Conservation (phyloP, 2,113 vertebrate species). For the Planiliza haematocheilus region DNA sequence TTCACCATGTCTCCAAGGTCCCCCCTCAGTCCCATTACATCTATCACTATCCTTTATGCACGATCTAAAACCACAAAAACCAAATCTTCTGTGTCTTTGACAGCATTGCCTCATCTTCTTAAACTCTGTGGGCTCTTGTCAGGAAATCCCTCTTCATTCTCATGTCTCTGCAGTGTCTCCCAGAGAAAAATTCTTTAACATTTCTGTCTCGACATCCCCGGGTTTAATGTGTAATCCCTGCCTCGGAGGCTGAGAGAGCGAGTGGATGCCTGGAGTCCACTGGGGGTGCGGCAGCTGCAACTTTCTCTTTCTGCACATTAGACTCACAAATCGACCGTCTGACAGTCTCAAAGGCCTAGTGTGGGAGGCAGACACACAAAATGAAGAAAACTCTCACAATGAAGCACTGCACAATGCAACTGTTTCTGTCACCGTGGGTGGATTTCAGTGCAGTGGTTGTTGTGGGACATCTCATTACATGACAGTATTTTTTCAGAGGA, state of each 20-base stretch:
- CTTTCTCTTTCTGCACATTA: constrained; percentile 67
- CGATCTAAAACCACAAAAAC: constrained; percentile 14
- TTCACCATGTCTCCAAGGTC: not conserved
- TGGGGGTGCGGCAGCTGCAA: constrained; percentile 59
- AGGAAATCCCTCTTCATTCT: constrained; percentile 51
- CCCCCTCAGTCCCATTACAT: constrained; percentile 8
- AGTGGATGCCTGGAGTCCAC: not conserved
- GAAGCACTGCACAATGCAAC: constrained; percentile 33
- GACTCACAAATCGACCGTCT: constrained; percentile 70
- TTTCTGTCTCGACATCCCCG: constrained; percentile 51
- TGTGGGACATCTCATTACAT: not conserved
- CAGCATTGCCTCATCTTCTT: constrained; percentile 22
- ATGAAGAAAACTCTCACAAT: constrained; percentile 53
- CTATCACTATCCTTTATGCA: constrained; percentile 26
- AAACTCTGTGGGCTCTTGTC: constrained; percentile 46
- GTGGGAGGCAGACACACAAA: constrained; percentile 47
- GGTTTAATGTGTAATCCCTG: constrained; percentile 70
- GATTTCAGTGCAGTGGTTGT: not conserved
- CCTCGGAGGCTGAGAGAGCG: constrained; percentile 58
- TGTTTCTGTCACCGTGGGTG: constrained; percentile 13
- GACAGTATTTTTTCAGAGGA: constrained; percentile 13
- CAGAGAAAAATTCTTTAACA: constrained; percentile 42
- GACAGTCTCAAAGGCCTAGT: constrained; percentile 51
- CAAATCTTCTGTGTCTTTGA: constrained; percentile 23
- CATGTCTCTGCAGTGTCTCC: constrained; percentile 35